Base-by-base conservation (phyloP, 2,888 invertebrate species). In the Agrilus cyanescens region DNA sequence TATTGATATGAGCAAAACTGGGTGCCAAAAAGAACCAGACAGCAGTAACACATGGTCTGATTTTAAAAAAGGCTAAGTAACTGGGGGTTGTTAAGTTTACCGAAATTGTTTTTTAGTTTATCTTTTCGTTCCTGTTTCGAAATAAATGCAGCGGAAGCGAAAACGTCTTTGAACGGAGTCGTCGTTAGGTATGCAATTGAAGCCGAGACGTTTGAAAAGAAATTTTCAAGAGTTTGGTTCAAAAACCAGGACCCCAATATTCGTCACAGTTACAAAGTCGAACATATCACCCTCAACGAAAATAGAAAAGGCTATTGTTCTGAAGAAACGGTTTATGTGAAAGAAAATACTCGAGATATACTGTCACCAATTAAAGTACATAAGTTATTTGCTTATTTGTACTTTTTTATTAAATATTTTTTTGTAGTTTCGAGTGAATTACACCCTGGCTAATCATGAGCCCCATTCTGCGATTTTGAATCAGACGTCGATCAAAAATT, bases 401-500 rank as follows among this genome's bases (percentile, higher is more conserved):
- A 10, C 34, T 33, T 36, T 40, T 30, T 14, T 41, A 44, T 36
- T 37, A 32, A 20, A 33, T 12, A 16, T 16, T 20, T 39, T 10
- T 32, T 45, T 51, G 31, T 59, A 76, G 74, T 89, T 94, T 61
- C 80, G 81, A 53, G 71, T 95, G 12, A 87, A 85, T 41, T 95
- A 93, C 61, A 81, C 81, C 5, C 71, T 95, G 40, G 78, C 83
- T 7, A 80, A 85, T 61, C 71, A 72, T 6, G 76, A 81, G 40
- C 82, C 83, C 0, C 74, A 80, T 50, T 85, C 82, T 59, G 94
- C 95, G 0, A 89, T 96, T 36, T 68, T 96, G 40, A 91, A 95
- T 65, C 86, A 87, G 36, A 80, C 82, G 56, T 88, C 90, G 0
- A 78, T 82, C 25, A 79, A 82, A 46, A 73, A 79, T 29, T 89